phyloP scores from a whole-genome alignment of 64 coral and sea anemone species.

The Orbicella faveolata region DNA sequence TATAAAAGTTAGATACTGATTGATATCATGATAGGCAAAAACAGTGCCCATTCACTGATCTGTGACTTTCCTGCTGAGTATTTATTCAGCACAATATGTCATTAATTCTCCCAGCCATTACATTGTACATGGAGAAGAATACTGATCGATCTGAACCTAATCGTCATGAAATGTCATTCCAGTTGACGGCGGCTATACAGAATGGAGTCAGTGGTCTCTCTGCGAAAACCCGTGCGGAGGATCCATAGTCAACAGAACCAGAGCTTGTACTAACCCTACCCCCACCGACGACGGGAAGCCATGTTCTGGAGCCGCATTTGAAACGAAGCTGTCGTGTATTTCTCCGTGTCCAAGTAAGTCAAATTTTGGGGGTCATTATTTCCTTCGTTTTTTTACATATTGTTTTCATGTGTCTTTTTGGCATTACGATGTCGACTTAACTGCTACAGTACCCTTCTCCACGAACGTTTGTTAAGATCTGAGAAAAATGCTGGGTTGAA shows the following conservation, averaged over 20 bases:
- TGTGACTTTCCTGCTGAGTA: too few species aligned
- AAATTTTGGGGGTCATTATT: not conserved
- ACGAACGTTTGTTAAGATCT: too few species aligned
- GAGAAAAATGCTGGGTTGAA: too few species aligned
- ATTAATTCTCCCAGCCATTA: too few species aligned
- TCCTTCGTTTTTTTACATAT: not conserved
- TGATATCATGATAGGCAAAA: too few species aligned
- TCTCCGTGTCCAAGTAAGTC: slow-evolving; percentile 88
- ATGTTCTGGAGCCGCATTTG: slow-evolving; percentile 58
- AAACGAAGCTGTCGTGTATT: slow-evolving; percentile 90
- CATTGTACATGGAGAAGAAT: not conserved
- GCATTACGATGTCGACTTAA: too few species aligned
- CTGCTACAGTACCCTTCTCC: too few species aligned
- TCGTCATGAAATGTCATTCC: not conserved
- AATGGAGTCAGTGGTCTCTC: slow-evolving; percentile 97
- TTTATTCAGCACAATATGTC: too few species aligned
- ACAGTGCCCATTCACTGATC: too few species aligned
- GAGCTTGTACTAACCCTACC: slow-evolving; percentile 78
- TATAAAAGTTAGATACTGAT: too few species aligned
- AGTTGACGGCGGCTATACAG: slow-evolving; percentile 86
- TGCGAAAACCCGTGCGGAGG: slow-evolving; percentile 95
- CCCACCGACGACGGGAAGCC: slow-evolving; percentile 70
- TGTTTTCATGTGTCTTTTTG: too few species aligned
- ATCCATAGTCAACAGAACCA: slow-evolving; percentile 79
- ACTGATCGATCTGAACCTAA: not conserved